A percentile compares a stretch with the other conserved stretches of the same genome.
Evolutionary conservation across 1,140 invertebrate species (phyloP).

Genomic region (Wiebesia pumilae): DNA sequence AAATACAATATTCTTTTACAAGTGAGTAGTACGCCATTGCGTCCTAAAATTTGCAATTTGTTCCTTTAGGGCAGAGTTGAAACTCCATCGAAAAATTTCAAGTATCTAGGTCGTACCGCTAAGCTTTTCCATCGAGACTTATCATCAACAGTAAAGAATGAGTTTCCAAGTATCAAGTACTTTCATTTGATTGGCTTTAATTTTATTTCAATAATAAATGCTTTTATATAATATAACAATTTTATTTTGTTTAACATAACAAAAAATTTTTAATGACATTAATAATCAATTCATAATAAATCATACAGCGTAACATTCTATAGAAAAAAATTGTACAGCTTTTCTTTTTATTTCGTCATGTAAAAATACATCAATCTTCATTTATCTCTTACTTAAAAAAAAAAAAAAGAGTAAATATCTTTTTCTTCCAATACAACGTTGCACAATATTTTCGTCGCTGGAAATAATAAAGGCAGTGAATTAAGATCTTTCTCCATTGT

Average conservation of each 20-base stretch:
- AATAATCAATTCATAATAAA: not conserved
- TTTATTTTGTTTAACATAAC: not conserved
- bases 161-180: not conserved
- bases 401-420: not conserved
- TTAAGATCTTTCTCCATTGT: not conserved
- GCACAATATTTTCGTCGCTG: not conserved
- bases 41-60: not conserved
- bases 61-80: not conserved
- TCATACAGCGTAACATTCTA: not conserved
- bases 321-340: not conserved
- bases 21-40: too few species aligned
- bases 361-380: not conserved
- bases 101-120: not conserved
- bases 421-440: not conserved
- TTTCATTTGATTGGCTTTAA: not conserved
- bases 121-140: not conserved
- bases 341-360: not conserved
- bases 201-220: not conserved
- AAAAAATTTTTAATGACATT: not conserved
- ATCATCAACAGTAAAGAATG: not conserved
- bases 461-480: not conserved
- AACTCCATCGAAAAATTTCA: not conserved
- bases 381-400: slow-evolving; percentile 12
- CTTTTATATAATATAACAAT: not conserved
- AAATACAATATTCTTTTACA: too few species aligned